These are phyloP conservation scores for Gastrophryne carolinensis DNA, from an alignment of 2,797 vertebrate genomes.

Conservation along the genomic window DNA sequence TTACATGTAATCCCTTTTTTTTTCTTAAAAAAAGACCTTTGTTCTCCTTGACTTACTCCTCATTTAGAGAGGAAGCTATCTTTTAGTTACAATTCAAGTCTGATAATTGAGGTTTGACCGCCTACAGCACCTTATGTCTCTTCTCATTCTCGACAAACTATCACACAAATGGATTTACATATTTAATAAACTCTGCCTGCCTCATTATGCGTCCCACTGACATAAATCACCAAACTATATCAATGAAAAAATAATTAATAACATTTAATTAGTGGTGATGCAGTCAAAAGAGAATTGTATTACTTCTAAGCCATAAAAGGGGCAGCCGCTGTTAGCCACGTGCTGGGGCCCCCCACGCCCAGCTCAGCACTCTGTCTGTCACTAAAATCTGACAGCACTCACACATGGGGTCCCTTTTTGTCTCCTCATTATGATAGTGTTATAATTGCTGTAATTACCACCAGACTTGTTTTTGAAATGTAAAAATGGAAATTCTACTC, in stretches of 20 bases:
- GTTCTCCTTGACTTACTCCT: too few relatives aligned
- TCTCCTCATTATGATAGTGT: conserved; percentile 60
- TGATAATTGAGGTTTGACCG: not conserved
- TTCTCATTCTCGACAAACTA: not conserved
- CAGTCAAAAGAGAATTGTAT: not conserved
- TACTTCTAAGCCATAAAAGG: not conserved
- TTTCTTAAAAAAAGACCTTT: too few relatives aligned
- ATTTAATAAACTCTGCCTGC: conserved; percentile 14
- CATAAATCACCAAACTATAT: conserved; percentile 19
- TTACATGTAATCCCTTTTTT: too few relatives aligned
- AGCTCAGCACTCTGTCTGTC: not conserved
- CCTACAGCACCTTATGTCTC: not conserved
- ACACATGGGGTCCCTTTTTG: conserved; percentile 54
- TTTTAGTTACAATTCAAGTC: too few relatives aligned
- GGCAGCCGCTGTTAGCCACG: not conserved
- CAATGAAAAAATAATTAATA: conserved; percentile 25
- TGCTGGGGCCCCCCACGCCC: not conserved
- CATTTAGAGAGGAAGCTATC: too few relatives aligned
- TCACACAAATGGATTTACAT: conserved; percentile 1
- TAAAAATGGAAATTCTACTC: conserved; percentile 75
- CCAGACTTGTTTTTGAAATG: conserved; percentile 63
- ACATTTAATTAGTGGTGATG: conserved; percentile 17
- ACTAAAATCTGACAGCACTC: not conserved
- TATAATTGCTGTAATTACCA: conserved; percentile 69
- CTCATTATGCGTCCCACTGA: conserved; percentile 16